Evolutionary conservation across 2,888 invertebrate species (phyloP).

Genomic region (Nephrotoma guestfalica): DNA sequence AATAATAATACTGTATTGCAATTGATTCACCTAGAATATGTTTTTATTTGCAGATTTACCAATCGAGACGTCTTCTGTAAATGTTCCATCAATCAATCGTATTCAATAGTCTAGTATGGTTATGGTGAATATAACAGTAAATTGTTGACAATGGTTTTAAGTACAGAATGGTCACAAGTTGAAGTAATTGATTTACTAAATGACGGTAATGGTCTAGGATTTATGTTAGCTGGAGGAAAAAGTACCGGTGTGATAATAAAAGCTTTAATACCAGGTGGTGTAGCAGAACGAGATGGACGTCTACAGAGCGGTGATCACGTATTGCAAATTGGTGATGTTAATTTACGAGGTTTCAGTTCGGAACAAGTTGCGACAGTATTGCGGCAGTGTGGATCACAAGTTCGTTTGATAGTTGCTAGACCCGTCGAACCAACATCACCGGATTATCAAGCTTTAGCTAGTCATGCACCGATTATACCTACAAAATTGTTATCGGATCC

Average conservation of each 20-base stretch:
- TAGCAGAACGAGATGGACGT: constrained; percentile 89
- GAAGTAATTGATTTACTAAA: constrained; percentile 96
- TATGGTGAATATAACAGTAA: neutral
- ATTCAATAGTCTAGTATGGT: neutral
- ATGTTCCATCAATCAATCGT: neutral
- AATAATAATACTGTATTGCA: too few relatives aligned
- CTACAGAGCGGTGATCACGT: constrained; percentile 97
- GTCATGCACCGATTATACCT: constrained; percentile 78
- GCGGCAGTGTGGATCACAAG: constrained; percentile 44
- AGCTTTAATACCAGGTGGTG: constrained; percentile 91
- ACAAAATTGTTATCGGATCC: constrained; percentile 85
- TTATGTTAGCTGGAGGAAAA: constrained; percentile 94
- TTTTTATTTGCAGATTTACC: neutral
- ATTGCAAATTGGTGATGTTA: constrained; percentile 87
- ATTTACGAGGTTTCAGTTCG: constrained; percentile 89
- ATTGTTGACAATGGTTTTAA: constrained; percentile 52
- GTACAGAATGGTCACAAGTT: constrained; percentile 99
- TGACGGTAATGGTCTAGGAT: constrained; percentile 95
- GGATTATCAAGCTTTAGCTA: constrained; percentile 54
- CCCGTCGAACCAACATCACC: constrained; percentile 77
- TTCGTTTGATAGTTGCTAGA: constrained; percentile 86
- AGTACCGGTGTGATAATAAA: constrained; percentile 99
- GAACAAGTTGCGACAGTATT: constrained; percentile 86
- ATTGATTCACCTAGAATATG: too few relatives aligned
- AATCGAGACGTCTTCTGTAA: neutral